Conservation (phyloP, 1,140 invertebrate genomes). For the Frieseomelitta varia region DNA sequence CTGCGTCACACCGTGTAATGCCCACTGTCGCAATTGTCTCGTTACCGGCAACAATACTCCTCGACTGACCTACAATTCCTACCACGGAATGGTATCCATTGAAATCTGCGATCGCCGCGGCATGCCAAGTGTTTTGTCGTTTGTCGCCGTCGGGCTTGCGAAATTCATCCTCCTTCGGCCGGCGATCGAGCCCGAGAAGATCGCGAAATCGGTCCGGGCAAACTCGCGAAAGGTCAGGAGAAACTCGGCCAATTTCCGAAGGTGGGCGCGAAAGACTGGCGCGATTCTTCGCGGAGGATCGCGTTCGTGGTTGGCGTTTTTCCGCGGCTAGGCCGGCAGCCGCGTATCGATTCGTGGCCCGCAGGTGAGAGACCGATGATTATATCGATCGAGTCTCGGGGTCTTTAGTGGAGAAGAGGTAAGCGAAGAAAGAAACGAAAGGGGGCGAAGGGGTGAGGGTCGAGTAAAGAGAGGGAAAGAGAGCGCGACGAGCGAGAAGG, state of each 20-base stretch:
- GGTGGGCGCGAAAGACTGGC: no score
- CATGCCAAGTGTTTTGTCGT: constrained; percentile 28
- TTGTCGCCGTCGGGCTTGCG: constrained; percentile 2
- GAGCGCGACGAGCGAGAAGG: constrained; percentile 1
- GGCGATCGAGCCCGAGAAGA: constrained; percentile 20
- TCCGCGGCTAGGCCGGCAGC: constrained; percentile 41
- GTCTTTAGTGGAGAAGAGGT: constrained; percentile 40
- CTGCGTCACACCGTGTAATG: constrained; percentile 18
- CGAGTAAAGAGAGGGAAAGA: constrained; percentile 21
- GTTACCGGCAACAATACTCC: constrained; percentile 55
- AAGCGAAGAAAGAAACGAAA: constrained; percentile 32
- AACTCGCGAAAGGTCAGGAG: no score
- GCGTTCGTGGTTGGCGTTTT: constrained; percentile 40
- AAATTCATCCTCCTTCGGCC: constrained; percentile 41
- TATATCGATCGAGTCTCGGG: constrained; percentile 75
- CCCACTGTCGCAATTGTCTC: constrained; percentile 61
- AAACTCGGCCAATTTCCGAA: no score
- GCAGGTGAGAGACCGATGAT: constrained; percentile 79
- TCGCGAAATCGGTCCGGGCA: no score
- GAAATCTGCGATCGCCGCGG: constrained; percentile 56
- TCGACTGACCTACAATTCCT: constrained; percentile 61
- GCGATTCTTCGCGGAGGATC: no score
- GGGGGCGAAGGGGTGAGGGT: constrained; percentile 23
- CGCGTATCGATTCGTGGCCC: constrained; percentile 65
- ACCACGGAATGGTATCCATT: constrained; percentile 35